Base-by-base conservation (phyloP, 2,113 vertebrate genomes). In the Pteruthius melanotis region DNA sequence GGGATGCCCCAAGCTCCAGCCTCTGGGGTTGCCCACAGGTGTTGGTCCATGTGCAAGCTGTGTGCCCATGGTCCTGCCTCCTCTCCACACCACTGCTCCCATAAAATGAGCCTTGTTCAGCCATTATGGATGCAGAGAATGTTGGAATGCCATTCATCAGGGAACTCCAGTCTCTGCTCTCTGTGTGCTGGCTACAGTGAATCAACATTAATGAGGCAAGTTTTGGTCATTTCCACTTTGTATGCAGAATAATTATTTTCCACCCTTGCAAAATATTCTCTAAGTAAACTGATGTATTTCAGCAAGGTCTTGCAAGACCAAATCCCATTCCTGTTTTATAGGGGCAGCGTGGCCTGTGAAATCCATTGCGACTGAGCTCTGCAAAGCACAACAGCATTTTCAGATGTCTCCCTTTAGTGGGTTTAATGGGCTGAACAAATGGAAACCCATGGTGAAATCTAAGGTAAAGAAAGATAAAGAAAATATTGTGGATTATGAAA, bases 211-310 rank as follows among this genome's bases (percentile, higher is more conserved):
- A 96, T 93, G 90, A 96, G 93, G 80, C 72, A 89, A 75, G 79
- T 96, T 95, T 82, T 71, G 90, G 92, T 68, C 76, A 94, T 78
- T 96, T 90, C 83, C 89, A 84, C 31, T 86, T 93, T 26, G 72
- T 84, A 83, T 87, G 90, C 68, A 53, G 45, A 69, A 53, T 86
- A 78, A 81, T 94, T 92, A 69, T 90, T 88, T 94, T 90, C 50
- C 37, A 50, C 45, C 37, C 45, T 74, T 88, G 63, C 74, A 91
- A 95, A 94, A 89, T 57, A 94, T 78, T 71, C 59, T 52, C 86
- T 93, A 95, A 96, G 96, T 94, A 95, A 95, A 65, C 76, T 49
- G 88, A 93, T 90, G 71, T 76, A 93, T 95, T 93, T 94, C 95
- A 89, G 64, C 60, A 54, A 83, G 57, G 71, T 57, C 83, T 90